Conservation (phyloP, 2,113 vertebrate species). For the Misgurnus mizolepis region DNA sequence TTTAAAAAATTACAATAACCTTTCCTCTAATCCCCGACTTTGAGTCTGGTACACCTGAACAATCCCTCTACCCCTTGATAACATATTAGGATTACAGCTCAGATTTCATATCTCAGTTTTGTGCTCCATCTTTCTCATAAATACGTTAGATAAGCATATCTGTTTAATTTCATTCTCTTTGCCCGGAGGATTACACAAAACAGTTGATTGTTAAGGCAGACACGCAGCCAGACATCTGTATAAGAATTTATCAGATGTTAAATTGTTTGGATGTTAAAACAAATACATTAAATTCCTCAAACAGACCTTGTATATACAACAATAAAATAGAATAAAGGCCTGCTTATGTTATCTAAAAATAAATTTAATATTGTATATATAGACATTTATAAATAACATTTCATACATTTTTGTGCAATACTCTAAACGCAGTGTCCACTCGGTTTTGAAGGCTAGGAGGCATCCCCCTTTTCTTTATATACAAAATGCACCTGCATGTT, state of each 20-base stretch:
- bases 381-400: no score
- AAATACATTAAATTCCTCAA: slow-evolving; percentile 55
- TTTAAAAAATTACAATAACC: slow-evolving; percentile 83
- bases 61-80: slow-evolving; percentile 79
- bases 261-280: slow-evolving; percentile 49
- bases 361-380: no score
- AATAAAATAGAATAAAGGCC: no score
- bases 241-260: slow-evolving; percentile 63
- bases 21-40: slow-evolving; percentile 85
- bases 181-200: slow-evolving; percentile 84
- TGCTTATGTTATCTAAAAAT: no score
- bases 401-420: not conserved
- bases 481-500: slow-evolving; percentile 72
- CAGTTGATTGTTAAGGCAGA: slow-evolving; percentile 75
- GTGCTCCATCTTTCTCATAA: slow-evolving; percentile 68
- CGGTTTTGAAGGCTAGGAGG: slow-evolving; percentile 3
- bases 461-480: slow-evolving; percentile 48
- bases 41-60: slow-evolving; percentile 88
- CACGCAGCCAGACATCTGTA: slow-evolving; percentile 74
- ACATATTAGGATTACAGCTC: slow-evolving; percentile 85
- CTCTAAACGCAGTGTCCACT: not conserved
- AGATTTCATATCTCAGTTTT: slow-evolving; percentile 71
- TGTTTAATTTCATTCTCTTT: slow-evolving; percentile 76
- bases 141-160: slow-evolving; percentile 79
- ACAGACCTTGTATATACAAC: slow-evolving; percentile 39